phyloP scores from a whole-genome alignment of 2,888 invertebrate species.

The Penaeus monodon region DNA sequence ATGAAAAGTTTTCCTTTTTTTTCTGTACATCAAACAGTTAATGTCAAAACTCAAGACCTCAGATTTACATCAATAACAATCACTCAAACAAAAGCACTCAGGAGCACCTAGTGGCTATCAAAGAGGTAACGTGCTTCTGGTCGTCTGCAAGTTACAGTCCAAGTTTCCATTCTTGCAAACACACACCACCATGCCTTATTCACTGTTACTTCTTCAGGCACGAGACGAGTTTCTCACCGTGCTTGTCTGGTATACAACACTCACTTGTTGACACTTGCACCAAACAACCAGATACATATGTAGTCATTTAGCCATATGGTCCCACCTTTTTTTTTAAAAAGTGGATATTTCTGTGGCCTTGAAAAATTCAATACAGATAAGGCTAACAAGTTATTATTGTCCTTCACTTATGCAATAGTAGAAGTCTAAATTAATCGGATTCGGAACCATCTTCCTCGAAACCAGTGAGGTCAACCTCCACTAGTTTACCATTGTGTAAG shows the following conservation, averaged over 20 bases:
- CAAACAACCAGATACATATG: too few species aligned
- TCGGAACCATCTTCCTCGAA: slow-evolving; percentile 81
- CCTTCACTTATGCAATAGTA: slow-evolving; percentile 67
- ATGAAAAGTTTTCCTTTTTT: neutral
- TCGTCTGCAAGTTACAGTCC: too few species aligned
- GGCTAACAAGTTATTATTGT: neutral
- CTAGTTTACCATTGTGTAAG: slow-evolving; percentile 81
- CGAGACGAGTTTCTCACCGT: too few species aligned
- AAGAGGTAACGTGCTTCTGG: slow-evolving; percentile 4
- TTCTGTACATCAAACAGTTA: slow-evolving; percentile 20
- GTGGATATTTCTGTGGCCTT: slow-evolving; percentile 4
- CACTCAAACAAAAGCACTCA: slow-evolving; percentile 57
- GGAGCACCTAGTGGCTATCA: slow-evolving; percentile 48
- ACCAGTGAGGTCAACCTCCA: slow-evolving; percentile 83
- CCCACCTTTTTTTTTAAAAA: slow-evolving; percentile 10
- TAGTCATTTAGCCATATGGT: slow-evolving; percentile 8
- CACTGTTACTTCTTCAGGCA: too few species aligned
- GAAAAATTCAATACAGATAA: neutral
- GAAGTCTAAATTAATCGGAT: slow-evolving; percentile 77
- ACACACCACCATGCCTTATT: too few species aligned
- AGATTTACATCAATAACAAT: slow-evolving; percentile 19
- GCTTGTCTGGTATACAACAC: too few species aligned
- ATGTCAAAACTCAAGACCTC: slow-evolving; percentile 18
- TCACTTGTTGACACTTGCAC: too few species aligned
- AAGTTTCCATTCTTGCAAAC: too few species aligned